These are phyloP conservation scores for Macropis europaea DNA, from an alignment of 2,888 invertebrate genomes.

Conservation along the genomic window DNA sequence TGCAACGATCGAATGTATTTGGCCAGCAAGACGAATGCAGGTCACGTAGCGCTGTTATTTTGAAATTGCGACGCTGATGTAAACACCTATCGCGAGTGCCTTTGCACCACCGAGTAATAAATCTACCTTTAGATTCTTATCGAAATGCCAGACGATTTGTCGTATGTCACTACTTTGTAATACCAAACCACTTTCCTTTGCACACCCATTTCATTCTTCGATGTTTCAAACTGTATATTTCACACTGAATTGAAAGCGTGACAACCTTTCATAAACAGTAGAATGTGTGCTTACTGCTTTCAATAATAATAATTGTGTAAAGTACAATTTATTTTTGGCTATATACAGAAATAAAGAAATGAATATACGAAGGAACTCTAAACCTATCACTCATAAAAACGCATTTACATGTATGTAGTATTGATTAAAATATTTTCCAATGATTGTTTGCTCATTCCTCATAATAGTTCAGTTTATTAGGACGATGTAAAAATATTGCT, in stretches of 20 bases:
- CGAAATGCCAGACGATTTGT: constrained; percentile 71
- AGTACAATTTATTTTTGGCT: too few relatives aligned
- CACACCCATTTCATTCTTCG: constrained; percentile 38
- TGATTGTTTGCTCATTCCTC: too few relatives aligned
- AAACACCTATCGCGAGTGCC: constrained; percentile 42
- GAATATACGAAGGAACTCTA: too few relatives aligned
- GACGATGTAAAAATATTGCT: too few relatives aligned
- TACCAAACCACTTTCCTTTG: constrained; percentile 51
- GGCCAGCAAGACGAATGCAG: constrained; percentile 16
- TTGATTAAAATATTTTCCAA: too few relatives aligned
- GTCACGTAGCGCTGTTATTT: constrained; percentile 34
- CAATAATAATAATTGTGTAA: too few relatives aligned
- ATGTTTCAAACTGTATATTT: constrained; percentile 45
- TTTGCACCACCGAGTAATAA: constrained; percentile 64
- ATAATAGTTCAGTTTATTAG: too few relatives aligned
- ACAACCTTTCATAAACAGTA: background rate
- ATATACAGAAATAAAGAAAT: too few relatives aligned
- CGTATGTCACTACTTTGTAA: constrained; percentile 62
- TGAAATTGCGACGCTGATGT: constrained; percentile 27
- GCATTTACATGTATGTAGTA: too few relatives aligned
- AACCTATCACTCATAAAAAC: too few relatives aligned
- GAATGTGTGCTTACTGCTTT: background rate
- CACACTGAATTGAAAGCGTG: constrained; percentile 7
- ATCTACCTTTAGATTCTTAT: constrained; percentile 66
- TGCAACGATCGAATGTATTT: constrained; percentile 37